Percentiles rank a stretch among this genome's conserved stretches.
Evolutionary conservation across 2,797 vertebrate species (phyloP).

Genomic region (Rallus crepitans): DNA sequence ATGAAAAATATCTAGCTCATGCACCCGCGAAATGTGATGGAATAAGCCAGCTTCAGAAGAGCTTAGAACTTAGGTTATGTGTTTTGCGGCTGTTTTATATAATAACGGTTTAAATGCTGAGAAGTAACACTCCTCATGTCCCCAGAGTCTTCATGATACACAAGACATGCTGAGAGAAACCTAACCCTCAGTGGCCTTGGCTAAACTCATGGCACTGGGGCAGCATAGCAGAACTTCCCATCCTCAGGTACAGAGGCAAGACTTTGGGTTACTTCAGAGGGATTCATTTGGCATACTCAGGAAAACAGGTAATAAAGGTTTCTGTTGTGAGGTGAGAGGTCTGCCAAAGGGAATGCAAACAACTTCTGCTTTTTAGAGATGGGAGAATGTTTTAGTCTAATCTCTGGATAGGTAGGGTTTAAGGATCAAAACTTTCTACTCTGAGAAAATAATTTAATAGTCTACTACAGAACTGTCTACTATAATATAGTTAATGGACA

Average conservation of each 20-base stretch:
- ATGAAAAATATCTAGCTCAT: neutral
- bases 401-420: neutral
- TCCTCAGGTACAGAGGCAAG: neutral
- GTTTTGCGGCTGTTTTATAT: neutral
- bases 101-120: neutral
- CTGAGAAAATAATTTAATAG: neutral
- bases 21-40: neutral
- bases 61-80: neutral
- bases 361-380: neutral
- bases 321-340: neutral
- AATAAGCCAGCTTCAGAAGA: neutral
- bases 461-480: neutral
- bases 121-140: neutral
- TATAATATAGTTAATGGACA: neutral
- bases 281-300: neutral
- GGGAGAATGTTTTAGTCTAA: accelerated
- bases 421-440: neutral
- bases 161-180: neutral
- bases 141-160: neutral
- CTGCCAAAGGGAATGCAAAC: neutral
- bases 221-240: neutral
- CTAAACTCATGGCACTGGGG: neutral
- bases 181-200: accelerated
- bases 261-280: neutral
- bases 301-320: neutral